Evolutionary conservation across 2,888 invertebrate genomes (phyloP).

Genomic region (Serripes groenlandicus): DNA sequence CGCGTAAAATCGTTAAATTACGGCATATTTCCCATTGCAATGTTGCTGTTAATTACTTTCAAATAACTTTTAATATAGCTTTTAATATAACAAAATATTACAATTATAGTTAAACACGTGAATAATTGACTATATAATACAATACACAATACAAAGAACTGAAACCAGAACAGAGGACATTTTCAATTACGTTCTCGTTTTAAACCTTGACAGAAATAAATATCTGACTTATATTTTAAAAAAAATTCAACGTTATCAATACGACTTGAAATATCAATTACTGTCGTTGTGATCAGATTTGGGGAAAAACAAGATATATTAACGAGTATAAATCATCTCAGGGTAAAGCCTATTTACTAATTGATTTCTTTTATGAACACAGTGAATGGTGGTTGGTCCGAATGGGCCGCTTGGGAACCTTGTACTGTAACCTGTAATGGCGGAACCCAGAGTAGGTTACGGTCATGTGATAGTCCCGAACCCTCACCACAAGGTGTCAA

Average conservation of each 20-base stretch:
- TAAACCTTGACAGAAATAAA: not conserved
- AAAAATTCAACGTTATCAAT: not conserved
- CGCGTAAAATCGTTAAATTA: no score
- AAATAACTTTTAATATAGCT: no score
- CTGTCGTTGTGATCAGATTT: not conserved
- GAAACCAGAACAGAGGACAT: no score
- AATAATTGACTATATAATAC: no score
- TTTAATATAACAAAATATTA: no score
- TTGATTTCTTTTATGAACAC: not conserved
- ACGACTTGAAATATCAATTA: not conserved
- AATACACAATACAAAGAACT: no score
- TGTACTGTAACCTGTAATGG: conserved; percentile 5
- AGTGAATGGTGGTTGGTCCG: conserved; percentile 18
- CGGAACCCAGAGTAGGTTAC: not conserved
- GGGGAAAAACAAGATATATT: not conserved
- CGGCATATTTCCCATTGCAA: no score
- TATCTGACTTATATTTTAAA: not conserved
- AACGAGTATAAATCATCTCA: not conserved
- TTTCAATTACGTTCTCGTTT: no score
- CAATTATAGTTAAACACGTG: no score
- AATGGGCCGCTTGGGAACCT: conserved; percentile 4
- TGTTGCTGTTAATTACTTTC: no score
- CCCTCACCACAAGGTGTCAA: not conserved
- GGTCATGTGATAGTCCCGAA: conserved; percentile 15
- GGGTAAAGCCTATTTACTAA: not conserved